A percentile compares a stretch with the other conserved stretches of the same genome.
Evolutionary conservation across 2,113 vertebrate species (phyloP).

Genomic region (Xiphophorus couchianus): DNA sequence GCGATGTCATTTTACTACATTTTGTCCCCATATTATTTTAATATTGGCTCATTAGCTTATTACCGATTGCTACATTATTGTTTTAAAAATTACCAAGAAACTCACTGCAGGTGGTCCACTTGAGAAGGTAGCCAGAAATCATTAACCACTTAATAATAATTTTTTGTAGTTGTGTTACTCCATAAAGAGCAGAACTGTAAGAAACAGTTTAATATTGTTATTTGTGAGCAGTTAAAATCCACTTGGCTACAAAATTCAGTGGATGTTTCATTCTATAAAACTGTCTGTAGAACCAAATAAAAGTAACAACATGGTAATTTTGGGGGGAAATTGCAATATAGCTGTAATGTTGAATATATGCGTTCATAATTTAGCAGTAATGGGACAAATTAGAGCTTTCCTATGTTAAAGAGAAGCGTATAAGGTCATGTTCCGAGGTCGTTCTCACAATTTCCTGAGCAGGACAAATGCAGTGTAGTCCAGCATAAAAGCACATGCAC

Average conservation of each 20-base stretch:
- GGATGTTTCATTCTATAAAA: not conserved
- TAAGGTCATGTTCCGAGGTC: too few relatives aligned
- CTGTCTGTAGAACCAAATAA: not conserved
- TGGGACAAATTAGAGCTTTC: too few relatives aligned
- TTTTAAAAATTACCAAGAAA: not conserved
- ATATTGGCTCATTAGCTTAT: too few relatives aligned
- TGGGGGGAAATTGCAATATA: not conserved
- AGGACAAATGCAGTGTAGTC: not conserved
- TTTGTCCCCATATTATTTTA: not conserved
- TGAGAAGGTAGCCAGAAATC: not conserved
- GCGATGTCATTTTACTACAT: not conserved
- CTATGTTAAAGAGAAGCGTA: too few relatives aligned
- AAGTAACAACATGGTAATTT: not conserved
- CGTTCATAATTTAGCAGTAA: too few relatives aligned
- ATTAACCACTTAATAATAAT: not conserved
- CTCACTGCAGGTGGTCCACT: not conserved
- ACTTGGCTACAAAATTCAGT: not conserved
- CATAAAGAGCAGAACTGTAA: not conserved
- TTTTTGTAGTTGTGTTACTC: not conserved
- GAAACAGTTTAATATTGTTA: not conserved
- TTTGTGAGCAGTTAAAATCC: not conserved
- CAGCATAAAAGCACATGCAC: not conserved
- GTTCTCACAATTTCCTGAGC: too few relatives aligned
- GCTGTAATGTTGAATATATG: not conserved
- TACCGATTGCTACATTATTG: too few relatives aligned